A percentile compares a stretch with the other conserved stretches of the same genome.
Evolutionary conservation across 2,113 vertebrate genomes (phyloP).

Genomic region (Dromiciops gliroides): DNA sequence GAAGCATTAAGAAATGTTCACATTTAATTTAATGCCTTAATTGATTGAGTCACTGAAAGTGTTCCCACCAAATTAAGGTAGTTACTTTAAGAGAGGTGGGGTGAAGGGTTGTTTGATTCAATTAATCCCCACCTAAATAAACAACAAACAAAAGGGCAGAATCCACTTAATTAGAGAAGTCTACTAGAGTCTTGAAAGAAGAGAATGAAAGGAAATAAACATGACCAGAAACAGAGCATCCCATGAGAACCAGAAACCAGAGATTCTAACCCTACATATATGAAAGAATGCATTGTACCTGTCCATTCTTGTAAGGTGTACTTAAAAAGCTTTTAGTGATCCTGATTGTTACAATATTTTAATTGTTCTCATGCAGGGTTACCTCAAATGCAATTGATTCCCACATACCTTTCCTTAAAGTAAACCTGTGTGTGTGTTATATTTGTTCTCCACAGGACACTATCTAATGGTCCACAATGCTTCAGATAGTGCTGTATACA

Average conservation of each 20-base stretch:
- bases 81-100: background rate
- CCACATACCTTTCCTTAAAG: background rate
- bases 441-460: constrained; percentile 15
- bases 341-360: background rate
- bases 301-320: background rate
- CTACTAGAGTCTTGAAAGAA: background rate
- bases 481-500: background rate
- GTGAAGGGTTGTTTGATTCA: background rate
- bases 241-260: background rate
- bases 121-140: background rate
- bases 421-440: background rate
- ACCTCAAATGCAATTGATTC: constrained; percentile 34
- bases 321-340: background rate
- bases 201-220: background rate
- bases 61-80: background rate
- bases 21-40: background rate
- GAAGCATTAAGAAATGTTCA: background rate
- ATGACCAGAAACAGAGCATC: background rate
- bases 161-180: background rate
- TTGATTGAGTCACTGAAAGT: background rate
- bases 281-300: background rate
- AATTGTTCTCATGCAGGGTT: constrained; percentile 27
- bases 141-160: background rate
- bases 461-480: background rate
- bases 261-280: background rate